A percentile compares a stretch with the other conserved stretches of the same genome.
Conservation (phyloP, 2,888 invertebrate genomes). For the Cephus runcator region DNA sequence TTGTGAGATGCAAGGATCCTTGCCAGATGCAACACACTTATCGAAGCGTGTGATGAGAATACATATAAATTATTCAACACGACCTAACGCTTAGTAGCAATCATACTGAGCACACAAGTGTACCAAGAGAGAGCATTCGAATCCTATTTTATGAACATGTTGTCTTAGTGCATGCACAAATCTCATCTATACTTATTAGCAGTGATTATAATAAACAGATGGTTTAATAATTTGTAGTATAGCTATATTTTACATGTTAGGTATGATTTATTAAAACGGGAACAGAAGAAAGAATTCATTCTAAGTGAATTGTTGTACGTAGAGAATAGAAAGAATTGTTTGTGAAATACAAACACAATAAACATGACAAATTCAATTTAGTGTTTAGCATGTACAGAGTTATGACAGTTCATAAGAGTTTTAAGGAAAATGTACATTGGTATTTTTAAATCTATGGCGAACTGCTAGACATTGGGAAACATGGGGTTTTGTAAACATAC, state of each 20-base stretch:
- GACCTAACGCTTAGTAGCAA: background rate
- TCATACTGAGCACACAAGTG: background rate
- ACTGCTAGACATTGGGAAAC: background rate
- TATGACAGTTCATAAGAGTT: background rate
- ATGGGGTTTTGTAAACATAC: background rate
- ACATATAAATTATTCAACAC: conserved; percentile 1
- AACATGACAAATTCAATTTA: background rate
- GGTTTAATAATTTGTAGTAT: background rate
- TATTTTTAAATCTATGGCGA: background rate
- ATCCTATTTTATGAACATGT: background rate
- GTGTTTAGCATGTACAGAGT: background rate
- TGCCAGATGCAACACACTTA: conserved; percentile 3
- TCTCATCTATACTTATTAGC: background rate
- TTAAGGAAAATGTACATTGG: background rate
- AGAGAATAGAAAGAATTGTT: background rate
- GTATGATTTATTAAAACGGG: background rate
- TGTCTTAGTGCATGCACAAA: background rate
- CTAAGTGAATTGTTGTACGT: background rate
- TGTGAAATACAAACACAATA: background rate
- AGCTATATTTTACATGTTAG: background rate
- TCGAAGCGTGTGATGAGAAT: background rate
- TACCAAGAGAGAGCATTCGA: background rate
- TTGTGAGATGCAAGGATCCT: background rate
- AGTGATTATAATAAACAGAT: background rate
- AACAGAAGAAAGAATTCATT: background rate